Evolutionary conservation across 2,888 invertebrate species (phyloP).

Genomic region (Sussaba pulchella): DNA sequence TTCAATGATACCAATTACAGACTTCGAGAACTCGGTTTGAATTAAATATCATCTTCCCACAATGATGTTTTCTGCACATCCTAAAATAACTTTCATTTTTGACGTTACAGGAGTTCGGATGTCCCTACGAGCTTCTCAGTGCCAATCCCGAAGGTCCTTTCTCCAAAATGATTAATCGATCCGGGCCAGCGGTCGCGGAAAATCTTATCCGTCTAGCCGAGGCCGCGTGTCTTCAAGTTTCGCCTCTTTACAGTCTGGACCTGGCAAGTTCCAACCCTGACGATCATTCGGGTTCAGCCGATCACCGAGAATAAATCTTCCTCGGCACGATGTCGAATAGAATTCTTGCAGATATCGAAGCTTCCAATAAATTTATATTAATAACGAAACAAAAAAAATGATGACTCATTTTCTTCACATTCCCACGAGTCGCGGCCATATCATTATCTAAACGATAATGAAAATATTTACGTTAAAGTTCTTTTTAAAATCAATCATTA

Average conservation of each 20-base stretch:
- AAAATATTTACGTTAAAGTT: too few species aligned
- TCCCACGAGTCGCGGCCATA: neutral
- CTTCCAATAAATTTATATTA: neutral
- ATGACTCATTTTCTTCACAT: neutral
- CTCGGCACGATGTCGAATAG: neutral
- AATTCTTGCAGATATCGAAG: neutral
- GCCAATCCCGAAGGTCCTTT: slow-evolving; percentile 87
- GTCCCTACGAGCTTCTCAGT: slow-evolving; percentile 88
- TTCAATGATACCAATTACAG: too few species aligned
- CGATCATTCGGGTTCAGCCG: neutral
- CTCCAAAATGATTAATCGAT: slow-evolving; percentile 89
- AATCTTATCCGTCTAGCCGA: slow-evolving; percentile 84
- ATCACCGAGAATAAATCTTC: neutral
- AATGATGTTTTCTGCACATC: too few species aligned
- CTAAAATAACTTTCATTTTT: too few species aligned
- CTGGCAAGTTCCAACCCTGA: slow-evolving; percentile 1
- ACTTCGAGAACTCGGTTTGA: too few species aligned
- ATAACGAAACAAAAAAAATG: too few species aligned
- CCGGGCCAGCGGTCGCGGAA: slow-evolving; percentile 87
- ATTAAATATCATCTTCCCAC: too few species aligned
- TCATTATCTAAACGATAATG: neutral
- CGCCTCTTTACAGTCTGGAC: slow-evolving; percentile 26
- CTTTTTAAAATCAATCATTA: slow-evolving; percentile 1
- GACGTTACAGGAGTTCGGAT: slow-evolving; percentile 87
- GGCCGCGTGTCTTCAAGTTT: slow-evolving; percentile 24